Base-by-base conservation (phyloP, 2,113 vertebrate genomes). In the Dipodomys stephensi region DNA sequence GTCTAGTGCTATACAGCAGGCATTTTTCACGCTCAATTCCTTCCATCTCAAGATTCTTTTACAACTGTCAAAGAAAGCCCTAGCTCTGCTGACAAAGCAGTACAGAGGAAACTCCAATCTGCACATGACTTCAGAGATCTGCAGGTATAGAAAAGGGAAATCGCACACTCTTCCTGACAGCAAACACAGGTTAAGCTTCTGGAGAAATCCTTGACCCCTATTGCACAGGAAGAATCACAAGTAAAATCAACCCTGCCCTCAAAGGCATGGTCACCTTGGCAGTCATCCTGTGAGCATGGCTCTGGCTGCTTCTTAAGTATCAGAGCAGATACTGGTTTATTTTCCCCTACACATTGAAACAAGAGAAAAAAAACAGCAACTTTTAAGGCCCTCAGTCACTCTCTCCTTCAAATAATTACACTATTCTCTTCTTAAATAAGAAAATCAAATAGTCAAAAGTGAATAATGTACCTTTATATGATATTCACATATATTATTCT, bases 1-100 rank as follows among this genome's bases (percentile, higher is more conserved):
- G 39, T 73, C 20, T 62, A 39, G 67, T 79, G 16, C n/a, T 90
- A 11, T 92, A 93, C 85, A 97, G 96, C 98, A 98, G 98, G 97
- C 92, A 98, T 98, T 98, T 98, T 98, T 97, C 98, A 97, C 92
- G 96, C 90, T 95, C 98, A 98, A 98, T 98, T 98, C 94, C 95
- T 98, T 98, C 74, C 78, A 92, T 96, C 72, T 84, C 87, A 95
- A 96, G 71, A 89, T 91, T 96, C 60, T 97, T 89, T 97, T 90
- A 94, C 88, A 97, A 97, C 74, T 97, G 94, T 95, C 95, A 96
- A 91, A 97, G 84, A 97, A 96, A 98, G 98, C 97, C 97, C 97
- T 87, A 96, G 96, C 94, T 95, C 84, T 84, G 96, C 97, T 97
- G 98, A 98, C 97, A 97, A 96, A 13, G 88, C 97, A 97, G 97